Conservation (phyloP, 2,113 vertebrate species). For the Diphyllodes magnificus region DNA sequence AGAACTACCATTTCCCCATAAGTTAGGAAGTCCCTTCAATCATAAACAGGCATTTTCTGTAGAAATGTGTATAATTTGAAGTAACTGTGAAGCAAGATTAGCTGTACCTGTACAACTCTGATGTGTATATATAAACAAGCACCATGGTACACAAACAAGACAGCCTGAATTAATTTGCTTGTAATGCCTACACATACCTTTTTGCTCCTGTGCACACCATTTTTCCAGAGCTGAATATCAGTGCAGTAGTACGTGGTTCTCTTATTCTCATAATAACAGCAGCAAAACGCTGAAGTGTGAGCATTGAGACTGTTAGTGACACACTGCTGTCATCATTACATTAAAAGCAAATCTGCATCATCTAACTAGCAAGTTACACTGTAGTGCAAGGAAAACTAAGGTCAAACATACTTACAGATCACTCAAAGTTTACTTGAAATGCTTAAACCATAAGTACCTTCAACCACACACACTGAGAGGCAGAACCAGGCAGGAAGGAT, state of each 20-base stretch:
- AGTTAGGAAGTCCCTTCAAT: not conserved
- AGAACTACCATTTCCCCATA: not conserved
- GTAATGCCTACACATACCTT: constrained; percentile 72
- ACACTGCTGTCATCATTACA: not conserved
- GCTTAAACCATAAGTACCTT: not conserved
- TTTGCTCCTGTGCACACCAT: constrained; percentile 99
- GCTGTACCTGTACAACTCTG: not conserved
- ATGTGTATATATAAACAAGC: not conserved
- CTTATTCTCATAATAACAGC: constrained; percentile 99
- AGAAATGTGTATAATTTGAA: not conserved
- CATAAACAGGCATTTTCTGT: not conserved
- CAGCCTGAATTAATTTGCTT: not conserved
- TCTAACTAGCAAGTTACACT: not conserved
- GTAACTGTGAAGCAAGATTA: not conserved
- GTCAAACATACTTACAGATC: not conserved
- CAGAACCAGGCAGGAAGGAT: not conserved
- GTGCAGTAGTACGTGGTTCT: constrained; percentile 95
- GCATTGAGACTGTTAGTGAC: not conserved
- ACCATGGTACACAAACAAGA: not conserved
- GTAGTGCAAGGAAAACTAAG: not conserved
- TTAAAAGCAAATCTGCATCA: not conserved
- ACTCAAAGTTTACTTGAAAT: not conserved
- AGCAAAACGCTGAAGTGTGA: constrained; percentile 88
- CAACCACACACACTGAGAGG: not conserved
- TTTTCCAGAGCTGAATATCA: constrained; percentile 98